Conservation (phyloP, 2,113 vertebrate genomes). For the Nyctereutes procyonoides region DNA sequence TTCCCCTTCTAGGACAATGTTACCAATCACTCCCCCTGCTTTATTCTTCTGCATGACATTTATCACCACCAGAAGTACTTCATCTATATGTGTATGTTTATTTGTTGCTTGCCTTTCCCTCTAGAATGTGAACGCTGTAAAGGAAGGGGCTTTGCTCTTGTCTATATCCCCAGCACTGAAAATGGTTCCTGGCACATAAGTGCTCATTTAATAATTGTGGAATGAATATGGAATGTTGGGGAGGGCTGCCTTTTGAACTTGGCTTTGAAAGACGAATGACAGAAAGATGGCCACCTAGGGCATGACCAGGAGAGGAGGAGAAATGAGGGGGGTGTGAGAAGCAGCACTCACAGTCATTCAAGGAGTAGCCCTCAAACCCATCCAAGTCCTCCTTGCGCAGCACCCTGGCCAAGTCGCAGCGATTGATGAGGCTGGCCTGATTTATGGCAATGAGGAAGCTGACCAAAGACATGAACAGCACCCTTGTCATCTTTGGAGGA, state of each 20-base stretch:
- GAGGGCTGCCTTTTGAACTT: background rate
- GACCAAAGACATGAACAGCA: background rate
- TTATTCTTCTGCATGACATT: background rate
- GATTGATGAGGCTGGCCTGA: background rate
- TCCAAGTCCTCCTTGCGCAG: conserved; percentile 46
- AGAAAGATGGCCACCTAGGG: background rate
- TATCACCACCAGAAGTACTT: background rate
- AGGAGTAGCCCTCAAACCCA: conserved; percentile 68
- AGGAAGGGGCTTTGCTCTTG: background rate
- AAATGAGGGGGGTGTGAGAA: rapidly evolving
- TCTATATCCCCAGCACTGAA: background rate
- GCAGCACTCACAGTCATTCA: conserved; percentile 73
- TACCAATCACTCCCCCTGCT: background rate
- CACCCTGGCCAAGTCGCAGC: conserved; percentile 65
- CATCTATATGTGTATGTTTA: background rate
- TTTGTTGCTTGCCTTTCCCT: background rate
- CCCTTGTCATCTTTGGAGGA: background rate
- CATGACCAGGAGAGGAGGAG: background rate
- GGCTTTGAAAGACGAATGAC: background rate
- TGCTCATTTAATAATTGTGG: background rate
- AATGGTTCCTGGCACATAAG: background rate
- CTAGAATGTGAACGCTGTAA: background rate
- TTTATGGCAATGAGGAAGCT: background rate
- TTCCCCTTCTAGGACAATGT: background rate
- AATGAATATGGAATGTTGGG: background rate